phyloP scores from a whole-genome alignment of 2,113 vertebrate species.

The Muntiacus reevesi region DNA sequence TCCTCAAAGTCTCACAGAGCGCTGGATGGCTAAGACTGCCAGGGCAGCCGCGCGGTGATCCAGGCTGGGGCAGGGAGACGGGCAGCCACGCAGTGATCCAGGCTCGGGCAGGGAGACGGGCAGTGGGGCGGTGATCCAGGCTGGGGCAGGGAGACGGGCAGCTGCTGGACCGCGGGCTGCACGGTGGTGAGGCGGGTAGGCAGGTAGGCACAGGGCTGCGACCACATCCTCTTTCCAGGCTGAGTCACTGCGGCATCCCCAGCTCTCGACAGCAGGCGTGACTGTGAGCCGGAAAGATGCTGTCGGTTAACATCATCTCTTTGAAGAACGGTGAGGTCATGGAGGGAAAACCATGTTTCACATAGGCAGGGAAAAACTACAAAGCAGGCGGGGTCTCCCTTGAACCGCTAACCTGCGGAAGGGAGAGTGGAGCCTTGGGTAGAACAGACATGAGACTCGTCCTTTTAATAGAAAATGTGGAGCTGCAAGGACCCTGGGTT shows the following conservation, averaged over 20 bases:
- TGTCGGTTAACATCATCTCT: not conserved
- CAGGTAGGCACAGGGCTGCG: fast-evolving
- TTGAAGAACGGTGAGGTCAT: not conserved
- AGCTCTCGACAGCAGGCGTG: not conserved
- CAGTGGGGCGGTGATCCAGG: not conserved
- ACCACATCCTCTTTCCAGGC: not conserved
- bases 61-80: no score
- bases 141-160: not conserved
- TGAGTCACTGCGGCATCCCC: not conserved
- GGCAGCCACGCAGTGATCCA: not conserved
- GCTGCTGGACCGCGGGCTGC: fast-evolving
- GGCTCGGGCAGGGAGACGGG: not conserved
- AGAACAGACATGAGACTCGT: not conserved
- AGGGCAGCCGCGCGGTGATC: not conserved
- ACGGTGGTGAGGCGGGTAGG: fast-evolving
- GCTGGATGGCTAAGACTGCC: not conserved
- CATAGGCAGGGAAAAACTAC: not conserved
- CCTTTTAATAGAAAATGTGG: not conserved
- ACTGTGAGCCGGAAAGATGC: not conserved
- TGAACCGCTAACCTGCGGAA: not conserved
- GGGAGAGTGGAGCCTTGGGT: not conserved
- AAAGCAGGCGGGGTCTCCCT: not conserved
- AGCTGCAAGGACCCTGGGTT: not conserved
- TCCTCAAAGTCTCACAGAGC: not conserved
- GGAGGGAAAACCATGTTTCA: not conserved